Percentiles rank a stretch among this genome's conserved stretches.
Evolutionary conservation across 2,797 vertebrate genomes (phyloP).

Genomic region (Alfaro cultratus): DNA sequence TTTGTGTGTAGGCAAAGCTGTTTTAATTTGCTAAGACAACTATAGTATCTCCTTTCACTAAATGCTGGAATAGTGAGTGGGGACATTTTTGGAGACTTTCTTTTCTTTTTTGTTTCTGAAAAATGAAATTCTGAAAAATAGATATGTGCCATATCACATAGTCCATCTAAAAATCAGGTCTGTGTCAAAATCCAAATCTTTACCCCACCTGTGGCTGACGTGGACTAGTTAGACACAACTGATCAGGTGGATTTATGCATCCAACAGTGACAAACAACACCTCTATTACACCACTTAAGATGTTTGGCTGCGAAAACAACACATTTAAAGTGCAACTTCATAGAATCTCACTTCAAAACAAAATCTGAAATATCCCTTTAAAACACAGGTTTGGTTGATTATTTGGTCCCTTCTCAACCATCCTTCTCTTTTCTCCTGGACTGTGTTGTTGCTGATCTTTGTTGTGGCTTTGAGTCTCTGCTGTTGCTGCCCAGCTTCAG

Average conservation of each 20-base stretch:
- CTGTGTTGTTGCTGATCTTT: conserved; percentile 8
- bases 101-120: neutral
- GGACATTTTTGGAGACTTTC: neutral
- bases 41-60: neutral
- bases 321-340: neutral
- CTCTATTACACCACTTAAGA: neutral
- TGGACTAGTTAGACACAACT: neutral
- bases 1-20: neutral
- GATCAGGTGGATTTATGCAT: neutral
- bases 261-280: neutral
- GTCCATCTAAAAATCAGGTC: neutral
- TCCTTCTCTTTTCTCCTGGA: neutral
- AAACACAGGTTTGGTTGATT: neutral
- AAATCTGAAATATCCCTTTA: neutral
- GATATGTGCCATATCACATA: neutral
- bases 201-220: neutral
- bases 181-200: neutral
- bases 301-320: neutral
- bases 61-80: neutral
- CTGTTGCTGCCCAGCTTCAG: conserved; percentile 20
- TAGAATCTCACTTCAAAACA: neutral
- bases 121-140: neutral
- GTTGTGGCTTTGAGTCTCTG: conserved; percentile 22
- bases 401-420: neutral
- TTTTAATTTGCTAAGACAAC: neutral